A percentile compares a stretch with the other conserved stretches of the same genome.
Evolutionary conservation across 1,140 invertebrate genomes (phyloP).

Genomic region (Pygmarrhopalites habei): DNA sequence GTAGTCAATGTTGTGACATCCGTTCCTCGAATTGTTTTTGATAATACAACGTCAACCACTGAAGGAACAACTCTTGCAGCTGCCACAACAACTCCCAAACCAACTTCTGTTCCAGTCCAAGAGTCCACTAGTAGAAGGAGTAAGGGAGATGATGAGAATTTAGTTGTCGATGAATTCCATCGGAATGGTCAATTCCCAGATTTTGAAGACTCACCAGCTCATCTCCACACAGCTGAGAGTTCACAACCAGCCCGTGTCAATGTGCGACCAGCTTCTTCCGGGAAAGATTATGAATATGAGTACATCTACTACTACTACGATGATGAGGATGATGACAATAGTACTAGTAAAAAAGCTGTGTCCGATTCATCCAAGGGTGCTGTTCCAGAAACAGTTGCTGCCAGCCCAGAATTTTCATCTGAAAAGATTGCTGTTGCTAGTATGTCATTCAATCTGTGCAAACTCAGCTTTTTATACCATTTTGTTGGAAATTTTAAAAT

Average conservation of each 20-base stretch:
- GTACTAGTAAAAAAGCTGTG: conserved; percentile 11
- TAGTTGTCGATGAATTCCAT: conserved; percentile 26
- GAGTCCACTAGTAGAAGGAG: not conserved
- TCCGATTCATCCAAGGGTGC: no score
- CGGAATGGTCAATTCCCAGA: conserved; percentile 26
- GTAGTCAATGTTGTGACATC: conserved; percentile 34
- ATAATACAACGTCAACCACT: conserved; percentile 20
- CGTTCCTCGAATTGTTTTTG: conserved; percentile 23
- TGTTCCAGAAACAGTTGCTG: conserved; percentile 1
- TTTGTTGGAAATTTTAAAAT: no score
- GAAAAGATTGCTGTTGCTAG: conserved; percentile 16
- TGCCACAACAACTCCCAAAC: not conserved
- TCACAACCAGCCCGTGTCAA: conserved; percentile 55
- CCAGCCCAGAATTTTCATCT: not conserved
- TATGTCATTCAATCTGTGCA: no score
- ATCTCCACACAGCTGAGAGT: conserved; percentile 40
- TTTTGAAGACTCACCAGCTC: conserved; percentile 35
- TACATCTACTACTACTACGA: conserved; percentile 87
- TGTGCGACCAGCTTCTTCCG: conserved; percentile 81
- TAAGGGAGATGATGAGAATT: conserved; percentile 29
- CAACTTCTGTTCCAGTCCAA: not conserved
- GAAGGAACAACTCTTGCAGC: conserved; percentile 6
- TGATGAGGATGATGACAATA: conserved; percentile 55
- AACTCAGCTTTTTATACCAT: no score
- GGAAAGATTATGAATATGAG: conserved; percentile 83